Evolutionary conservation across 1,140 invertebrate genomes (phyloP), one percentile per base, ranked within the genome.

Genomic region (Hyles euphorbiae): DNA sequence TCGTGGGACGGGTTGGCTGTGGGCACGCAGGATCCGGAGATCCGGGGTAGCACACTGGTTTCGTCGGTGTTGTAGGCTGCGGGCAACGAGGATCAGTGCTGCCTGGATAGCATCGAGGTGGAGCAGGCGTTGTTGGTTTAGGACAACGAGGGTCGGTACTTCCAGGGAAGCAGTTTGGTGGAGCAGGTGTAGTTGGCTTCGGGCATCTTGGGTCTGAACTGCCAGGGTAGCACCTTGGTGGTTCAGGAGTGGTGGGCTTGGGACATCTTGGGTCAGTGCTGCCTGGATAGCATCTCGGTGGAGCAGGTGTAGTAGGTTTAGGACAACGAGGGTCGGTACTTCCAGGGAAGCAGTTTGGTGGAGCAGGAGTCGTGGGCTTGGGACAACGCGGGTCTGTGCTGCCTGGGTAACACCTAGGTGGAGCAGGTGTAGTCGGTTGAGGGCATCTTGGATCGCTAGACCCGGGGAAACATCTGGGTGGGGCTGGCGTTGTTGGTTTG

Each of bases 201-300:
- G 81, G 83, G 56, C 87, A 89, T 53, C 85, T 67, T n/a, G 88
- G 85, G 76, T 90, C 84, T 3, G 53, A 72, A 7, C 72, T 78
- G 4, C 84, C 84, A 4, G 85, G 86, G 56, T 69, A 86, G 50
- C 85, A 88, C 9, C 62, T 60, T 11, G 69, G 68, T 51, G 65
- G 61, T 40, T 63, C 54, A 58, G 65, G 60, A 11, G 68, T 72
- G 48, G 65, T 66, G 10, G 58, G 63, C 47, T 63, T 61, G 3
- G 68, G 68, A 53, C 74, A 76, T 6, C 70, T 53, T 11, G 81
- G 76, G 65, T 87, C 82, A 56, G 6, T 69, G 60, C 55, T 62
- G 52, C 88, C 88, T 22, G 22, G 22, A 22, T 22, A 22, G 22
- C 22, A 22, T 22, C 22, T 22, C 0, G 22, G 22, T 22, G 22